A percentile compares a stretch with the other conserved stretches of the same genome.
phyloP scores from a whole-genome alignment of 2,888 invertebrate species.

The Drosophila putrida region DNA sequence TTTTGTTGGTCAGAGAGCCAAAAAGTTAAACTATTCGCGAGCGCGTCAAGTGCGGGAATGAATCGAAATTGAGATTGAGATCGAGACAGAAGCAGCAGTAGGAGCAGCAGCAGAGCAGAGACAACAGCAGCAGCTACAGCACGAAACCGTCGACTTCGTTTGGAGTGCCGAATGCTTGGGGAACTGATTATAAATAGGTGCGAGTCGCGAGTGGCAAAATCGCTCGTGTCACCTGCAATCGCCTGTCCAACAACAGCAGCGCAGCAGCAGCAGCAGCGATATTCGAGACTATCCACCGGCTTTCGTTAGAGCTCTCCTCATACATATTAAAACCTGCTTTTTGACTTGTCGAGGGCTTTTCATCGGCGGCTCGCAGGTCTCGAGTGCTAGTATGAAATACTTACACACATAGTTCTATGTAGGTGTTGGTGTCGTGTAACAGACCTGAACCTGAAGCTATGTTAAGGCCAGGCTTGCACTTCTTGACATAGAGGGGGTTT shows the following conservation, averaged over 20 bases:
- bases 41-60: slow-evolving; percentile 65
- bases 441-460: slow-evolving; percentile 39
- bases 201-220: slow-evolving; percentile 50
- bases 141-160: slow-evolving; percentile 56
- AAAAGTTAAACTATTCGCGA: slow-evolving; percentile 62
- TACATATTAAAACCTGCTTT: slow-evolving; percentile 49
- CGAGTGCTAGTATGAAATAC: background rate
- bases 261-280: slow-evolving; percentile 23
- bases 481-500: slow-evolving; percentile 16
- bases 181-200: slow-evolving; percentile 76
- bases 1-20: slow-evolving; percentile 22
- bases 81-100: slow-evolving; percentile 40
- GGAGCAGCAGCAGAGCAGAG: slow-evolving; percentile 45
- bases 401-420: background rate
- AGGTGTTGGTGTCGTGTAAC: slow-evolving; percentile 45
- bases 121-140: slow-evolving; percentile 31
- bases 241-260: slow-evolving; percentile 15
- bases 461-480: slow-evolving; percentile 20
- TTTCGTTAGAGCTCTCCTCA: slow-evolving; percentile 56
- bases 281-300: slow-evolving; percentile 73
- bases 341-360: slow-evolving; percentile 30
- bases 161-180: slow-evolving; percentile 54
- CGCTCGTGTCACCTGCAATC: slow-evolving; percentile 51
- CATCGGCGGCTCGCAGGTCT: slow-evolving; percentile 19
- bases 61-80: slow-evolving; percentile 55